Base-by-base conservation (phyloP, 1,140 invertebrate species). In the Zaprionus taronus region DNA sequence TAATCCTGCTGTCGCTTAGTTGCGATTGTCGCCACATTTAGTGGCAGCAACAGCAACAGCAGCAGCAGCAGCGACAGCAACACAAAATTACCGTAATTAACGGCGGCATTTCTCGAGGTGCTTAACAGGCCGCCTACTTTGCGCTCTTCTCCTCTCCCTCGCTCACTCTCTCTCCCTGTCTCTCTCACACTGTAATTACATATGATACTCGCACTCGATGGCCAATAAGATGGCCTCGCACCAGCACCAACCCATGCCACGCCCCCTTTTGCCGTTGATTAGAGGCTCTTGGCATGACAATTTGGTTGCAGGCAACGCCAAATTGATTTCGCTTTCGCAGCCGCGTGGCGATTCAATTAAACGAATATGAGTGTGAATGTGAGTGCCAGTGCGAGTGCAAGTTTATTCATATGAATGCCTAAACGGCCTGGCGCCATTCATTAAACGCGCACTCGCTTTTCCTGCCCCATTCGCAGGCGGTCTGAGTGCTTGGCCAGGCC, bases 81-180 rank as follows among this genome's bases (percentile, higher is more conserved):
- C 17, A 24, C 74, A 26, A 72, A 84, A 89, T 89, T 84, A 84
- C 79, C 69, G 79, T 89, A 81, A 89, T 89, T 89, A 90, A 84
- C 67, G 58, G 68, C 62, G 64, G 73, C 64, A 89, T 69, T 72
- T 75, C 77, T 68, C 49, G 24, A 86, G 83, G 84, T 87, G 84
- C 84, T 87, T 81, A 87, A 81, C 84, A 80, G 68, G 36, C 62
- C 51, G 58, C 53, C 53, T 58, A 20, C 56, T 61, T 28, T 12
- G 12, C 26, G 11, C 51, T 20, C 28, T 17, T n/a, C 34, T 49
- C 22, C 12, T 26, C 44, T 38, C 3, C 14, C 31, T 26, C 49
- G 5, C 36, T 11, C 53, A 11, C 17, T 20, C 26, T n/a, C 4
- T 20, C 34, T 31, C 12, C 15, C 31, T 20, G 7, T 49, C 51